Evolutionary conservation across 2,113 vertebrate species (phyloP), one percentile per base, ranked within the genome.

Genomic region (Pontoporia blainvillei): DNA sequence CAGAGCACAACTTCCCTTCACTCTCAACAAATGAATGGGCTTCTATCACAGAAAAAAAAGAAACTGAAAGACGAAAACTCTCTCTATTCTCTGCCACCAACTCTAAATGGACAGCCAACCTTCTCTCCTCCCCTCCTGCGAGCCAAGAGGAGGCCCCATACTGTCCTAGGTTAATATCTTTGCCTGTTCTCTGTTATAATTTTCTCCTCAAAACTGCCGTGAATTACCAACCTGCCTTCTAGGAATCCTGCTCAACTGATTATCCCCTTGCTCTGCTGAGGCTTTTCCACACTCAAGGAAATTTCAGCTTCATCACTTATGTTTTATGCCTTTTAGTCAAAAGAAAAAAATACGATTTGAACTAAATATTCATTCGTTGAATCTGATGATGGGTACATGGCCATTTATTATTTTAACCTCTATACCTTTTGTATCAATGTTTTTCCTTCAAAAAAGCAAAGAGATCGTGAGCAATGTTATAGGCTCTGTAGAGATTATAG

Each of bases 371-470:
- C 39, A 17, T 89, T 59, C 62, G 27, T 90, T 93, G 34, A 86
- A 92, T 90, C 18, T 95, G 15, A n/a, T 71, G 25, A 6, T 76
- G 11, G 10, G 9, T 64, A 79, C 31, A 11, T 29, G 27, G 39
- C 34, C 78, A 91, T 96, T 92, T 93, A 41, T 90, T 88, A 72
- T 87, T 92, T 91, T 95, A 90, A 86, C 54, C 39, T 86, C 25
- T 83, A 1, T 66, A 52, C 12, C 25, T 91, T 84, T 90, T 85
- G 17, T 36, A 36, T 78, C 44, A 44, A 39, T 31, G 41, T 88
- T 52, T 78, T 67, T 87, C 57, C 29, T 75, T 90, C 39, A 90
- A 72, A 72, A 90, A 29, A 57, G 17, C 39, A 69, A 54, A 82
- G 34, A 90, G 17, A 52, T 34, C 31, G 21, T 64, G 39, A 95